Base-by-base conservation (phyloP, 2,113 vertebrate genomes). In the Lamprologus tigripictilis region DNA sequence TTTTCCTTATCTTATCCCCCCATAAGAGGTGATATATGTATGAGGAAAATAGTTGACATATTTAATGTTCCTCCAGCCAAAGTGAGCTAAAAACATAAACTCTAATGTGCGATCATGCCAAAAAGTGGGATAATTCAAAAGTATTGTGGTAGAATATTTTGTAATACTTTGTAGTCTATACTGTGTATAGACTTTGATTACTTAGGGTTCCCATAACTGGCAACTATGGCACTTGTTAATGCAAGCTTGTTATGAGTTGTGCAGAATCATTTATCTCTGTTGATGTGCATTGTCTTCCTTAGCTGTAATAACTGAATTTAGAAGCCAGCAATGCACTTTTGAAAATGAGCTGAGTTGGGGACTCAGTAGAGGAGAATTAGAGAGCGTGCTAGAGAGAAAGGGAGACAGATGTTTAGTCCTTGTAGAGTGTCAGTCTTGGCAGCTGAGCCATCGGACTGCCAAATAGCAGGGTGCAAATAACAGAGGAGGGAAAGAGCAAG, bases 371-470 rank as follows among this genome's bases (percentile, higher is more conserved):
- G 53, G 57, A 54, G 86, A 91, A 88, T 79, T 31, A 63, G 80
- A 87, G 83, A 88, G 66, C 23, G 7, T 9, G 26, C 8, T 23
- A 31, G 80, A 51, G 17, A 31, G 78, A 55, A 53, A 76, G 61
- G 54, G 68, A 85, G 88, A 90, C 89, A 71, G 81, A 89, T 84
- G 82, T 90, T 87, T 80, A 51, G 83, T 85, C 51, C 76, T 83
- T 79, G 85, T 68, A 68, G 47, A 81, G 83, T 45, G 73, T 28
- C 53, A 31, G 84, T 71, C 42, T 84, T 88, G 86, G 87, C 81
- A 83, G 79, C 80, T 21, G 73, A 89, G 80, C 28, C 84, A 81
- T 73, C 54, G 81, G 80, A 91, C 58, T 81, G 63, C 58, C 82
- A 73, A 73, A 73, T 47, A 73, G 61, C 13, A 45, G 76, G 86